Conservation (phyloP, 2,113 vertebrate genomes). For the Poeciliopsis retropinna region DNA sequence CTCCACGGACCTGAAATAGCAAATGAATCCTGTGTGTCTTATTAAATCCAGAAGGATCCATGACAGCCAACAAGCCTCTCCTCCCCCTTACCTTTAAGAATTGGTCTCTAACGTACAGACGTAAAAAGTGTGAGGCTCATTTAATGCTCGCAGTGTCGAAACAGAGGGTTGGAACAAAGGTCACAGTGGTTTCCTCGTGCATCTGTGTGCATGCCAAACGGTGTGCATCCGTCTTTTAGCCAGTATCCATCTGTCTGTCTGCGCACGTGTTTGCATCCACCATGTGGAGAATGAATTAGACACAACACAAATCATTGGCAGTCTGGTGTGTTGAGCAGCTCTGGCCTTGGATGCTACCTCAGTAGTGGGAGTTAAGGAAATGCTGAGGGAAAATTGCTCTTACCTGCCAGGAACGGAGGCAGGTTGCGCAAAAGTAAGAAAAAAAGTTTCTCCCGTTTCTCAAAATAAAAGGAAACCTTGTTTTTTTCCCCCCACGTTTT, state of each 20-base stretch:
- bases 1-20: conserved; percentile 12
- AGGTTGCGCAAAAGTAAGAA: conserved; percentile 21
- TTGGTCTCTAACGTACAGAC: conserved; percentile 21
- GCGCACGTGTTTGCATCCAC: conserved; percentile 28
- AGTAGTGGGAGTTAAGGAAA: conserved; percentile 66
- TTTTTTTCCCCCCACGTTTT: not conserved
- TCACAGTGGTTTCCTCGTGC: conserved; percentile 22
- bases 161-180: conserved; percentile 39
- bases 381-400: conserved; percentile 41
- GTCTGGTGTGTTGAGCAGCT: conserved; percentile 53
- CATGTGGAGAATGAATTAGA: conserved; percentile 78
- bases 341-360: conserved; percentile 65
- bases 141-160: conserved; percentile 29
- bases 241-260: conserved; percentile 28
- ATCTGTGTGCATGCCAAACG: conserved; percentile 9
- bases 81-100: conserved; percentile 14
- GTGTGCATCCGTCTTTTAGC: conserved; percentile 9
- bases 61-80: conserved; percentile 16
- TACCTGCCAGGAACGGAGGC: conserved; percentile 46
- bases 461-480: conserved; percentile 13
- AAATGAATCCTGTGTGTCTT: conserved; percentile 40
- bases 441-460: conserved; percentile 30
- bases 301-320: conserved; percentile 70
- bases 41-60: conserved; percentile 52
- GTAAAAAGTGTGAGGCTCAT: conserved; percentile 7